Base-by-base conservation (phyloP, 2,888 invertebrate genomes). In the Podotricha telesiphe region DNA sequence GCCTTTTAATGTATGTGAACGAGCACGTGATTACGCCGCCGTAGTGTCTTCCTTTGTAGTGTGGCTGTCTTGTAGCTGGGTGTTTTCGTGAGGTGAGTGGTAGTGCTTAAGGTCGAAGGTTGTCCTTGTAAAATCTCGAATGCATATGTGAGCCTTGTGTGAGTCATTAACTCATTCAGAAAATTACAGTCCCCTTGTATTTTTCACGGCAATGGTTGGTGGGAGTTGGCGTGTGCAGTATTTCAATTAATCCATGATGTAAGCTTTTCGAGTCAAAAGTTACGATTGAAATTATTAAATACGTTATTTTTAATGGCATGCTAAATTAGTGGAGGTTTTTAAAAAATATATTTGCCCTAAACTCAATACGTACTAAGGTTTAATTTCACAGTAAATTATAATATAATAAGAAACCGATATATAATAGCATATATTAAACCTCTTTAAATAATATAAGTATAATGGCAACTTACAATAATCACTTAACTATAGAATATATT, bases 1-100 rank as follows among this genome's bases (percentile, higher is more conserved):
- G 78, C 75, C 79, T 74, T 73, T 74, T 73, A 73, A 68, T 69
- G 79, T 79, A 78, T 76, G 80, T 80, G 79, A 78, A 78, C 77
- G 79, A 77, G 78, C 70, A 72, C 79, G 80, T 76, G 79, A 61
- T 79, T 79, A 78, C 80, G 79, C 79, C 71, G 79, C 78, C 78
- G 81, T 84, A 84, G 86, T 87, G 90, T 91, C 91, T 91, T 91
- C 89, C 90, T 78, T 80, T 83, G 80, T 78, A 75, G 75, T 76
- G 79, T 79, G 82, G 84, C 80, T 80, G 85, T 82, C 79, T 84
- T 81, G 80, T 79, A 79, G 78, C 77, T 82, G 76, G 83, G 87
- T 89, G 87, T 91, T 90, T 87, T 87, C 86, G 86, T 85, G 81
- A 90, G 91, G 91, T 91, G 82, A 89, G 91, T 89, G 77, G 74